A percentile compares a stretch with the other conserved stretches of the same genome.
Conservation (phyloP, 2,113 vertebrate species). For the Otocyon megalotis region DNA sequence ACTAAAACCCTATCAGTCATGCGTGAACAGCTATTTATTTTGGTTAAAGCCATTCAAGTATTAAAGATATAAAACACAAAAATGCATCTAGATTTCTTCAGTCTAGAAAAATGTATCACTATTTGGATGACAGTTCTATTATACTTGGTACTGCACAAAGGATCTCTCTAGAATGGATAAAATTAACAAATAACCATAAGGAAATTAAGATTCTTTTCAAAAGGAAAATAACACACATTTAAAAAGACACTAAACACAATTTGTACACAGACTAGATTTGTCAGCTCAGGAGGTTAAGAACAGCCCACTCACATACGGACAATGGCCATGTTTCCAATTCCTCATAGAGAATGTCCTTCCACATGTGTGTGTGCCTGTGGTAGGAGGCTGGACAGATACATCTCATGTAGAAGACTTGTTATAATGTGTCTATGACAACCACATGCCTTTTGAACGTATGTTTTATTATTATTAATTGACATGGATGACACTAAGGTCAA, state of each 20-base stretch:
- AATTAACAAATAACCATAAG: constrained; percentile 69
- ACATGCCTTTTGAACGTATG: not conserved
- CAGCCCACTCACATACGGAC: not conserved
- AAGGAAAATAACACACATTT: not conserved
- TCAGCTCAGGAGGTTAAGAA: not conserved
- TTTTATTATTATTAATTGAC: not conserved
- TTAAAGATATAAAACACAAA: constrained; percentile 78
- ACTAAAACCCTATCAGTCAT: constrained; percentile 80
- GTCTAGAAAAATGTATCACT: constrained; percentile 76
- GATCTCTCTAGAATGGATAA: constrained; percentile 59
- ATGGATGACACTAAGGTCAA: not conserved
- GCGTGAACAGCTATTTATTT: constrained; percentile 84
- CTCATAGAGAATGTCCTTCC: not conserved
- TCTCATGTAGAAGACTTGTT: not conserved
- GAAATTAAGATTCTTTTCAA: constrained; percentile 68
- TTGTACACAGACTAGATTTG: not conserved
- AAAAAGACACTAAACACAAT: not conserved
- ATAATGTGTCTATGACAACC: rapidly evolving
- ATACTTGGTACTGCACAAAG: constrained; percentile 67
- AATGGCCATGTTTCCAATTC: not conserved
- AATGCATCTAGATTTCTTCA: constrained; percentile 72
- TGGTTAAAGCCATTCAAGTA: constrained; percentile 78
- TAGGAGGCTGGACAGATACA: not conserved
- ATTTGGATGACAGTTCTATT: constrained; percentile 63
- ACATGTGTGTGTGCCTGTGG: rapidly evolving